Percentiles rank a stretch among this genome's conserved stretches.
phyloP scores from a whole-genome alignment of 2,113 vertebrate species.

The Malurus alboscapulatus region DNA sequence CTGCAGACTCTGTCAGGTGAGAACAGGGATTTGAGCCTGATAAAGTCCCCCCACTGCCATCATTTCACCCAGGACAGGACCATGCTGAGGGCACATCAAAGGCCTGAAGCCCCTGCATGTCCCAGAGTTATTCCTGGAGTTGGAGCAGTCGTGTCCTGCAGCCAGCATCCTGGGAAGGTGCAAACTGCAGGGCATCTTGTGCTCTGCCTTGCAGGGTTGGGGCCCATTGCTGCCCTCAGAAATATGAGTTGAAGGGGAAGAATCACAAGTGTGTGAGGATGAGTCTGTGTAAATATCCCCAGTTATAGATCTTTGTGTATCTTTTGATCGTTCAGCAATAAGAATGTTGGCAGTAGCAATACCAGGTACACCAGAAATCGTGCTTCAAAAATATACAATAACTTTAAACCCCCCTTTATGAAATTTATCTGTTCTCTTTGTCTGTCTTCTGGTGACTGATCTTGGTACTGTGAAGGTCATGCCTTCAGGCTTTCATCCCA shows the following conservation, averaged over 20 bases:
- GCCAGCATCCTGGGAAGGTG: rapidly evolving
- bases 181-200: rapidly evolving
- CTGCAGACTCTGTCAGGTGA: background rate
- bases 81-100: background rate
- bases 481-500: background rate
- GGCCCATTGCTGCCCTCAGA: background rate
- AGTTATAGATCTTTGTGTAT: background rate
- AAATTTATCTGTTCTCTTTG: background rate
- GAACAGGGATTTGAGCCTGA: background rate
- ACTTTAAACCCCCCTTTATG: background rate
- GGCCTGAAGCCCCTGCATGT: background rate
- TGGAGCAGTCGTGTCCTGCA: background rate
- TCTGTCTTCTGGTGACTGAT: background rate
- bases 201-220: background rate
- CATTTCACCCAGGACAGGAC: background rate
- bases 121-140: background rate
- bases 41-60: rapidly evolving
- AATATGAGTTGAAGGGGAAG: background rate
- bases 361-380: background rate
- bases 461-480: background rate
- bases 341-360: background rate
- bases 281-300: background rate
- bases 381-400: background rate
- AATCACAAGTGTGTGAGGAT: background rate
- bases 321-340: background rate